Evolutionary conservation across 2,113 vertebrate genomes (phyloP).

Genomic region (Pagrus major): DNA sequence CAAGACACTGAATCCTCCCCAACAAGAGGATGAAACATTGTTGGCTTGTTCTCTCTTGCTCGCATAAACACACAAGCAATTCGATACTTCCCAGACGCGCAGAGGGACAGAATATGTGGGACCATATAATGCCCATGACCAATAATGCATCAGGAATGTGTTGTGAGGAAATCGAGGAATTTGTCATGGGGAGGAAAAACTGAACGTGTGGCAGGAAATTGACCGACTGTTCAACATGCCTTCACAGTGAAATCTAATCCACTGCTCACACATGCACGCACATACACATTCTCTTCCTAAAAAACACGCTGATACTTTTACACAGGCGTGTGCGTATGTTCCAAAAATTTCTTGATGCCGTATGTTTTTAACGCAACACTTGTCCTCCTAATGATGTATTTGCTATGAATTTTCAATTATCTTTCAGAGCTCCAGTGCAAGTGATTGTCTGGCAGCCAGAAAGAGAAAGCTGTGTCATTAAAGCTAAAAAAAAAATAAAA

Average conservation of each 20-base stretch:
- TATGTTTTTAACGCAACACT: background rate
- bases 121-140: slow-evolving; percentile 76
- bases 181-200: slow-evolving; percentile 75
- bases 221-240: slow-evolving; percentile 70
- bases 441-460: background rate
- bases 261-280: slow-evolving; percentile 6
- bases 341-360: background rate
- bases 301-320: background rate
- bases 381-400: background rate
- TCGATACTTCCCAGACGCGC: slow-evolving; percentile 59
- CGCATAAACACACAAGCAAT: slow-evolving; percentile 44
- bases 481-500: background rate
- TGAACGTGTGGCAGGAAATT: slow-evolving; percentile 72
- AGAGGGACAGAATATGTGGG: slow-evolving; percentile 51
- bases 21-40: slow-evolving; percentile 23
- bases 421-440: background rate
- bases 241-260: slow-evolving; percentile 65
- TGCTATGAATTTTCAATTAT: background rate
- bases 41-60: slow-evolving; percentile 5
- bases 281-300: slow-evolving; percentile 2
- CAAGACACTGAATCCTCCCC: slow-evolving; percentile 21
- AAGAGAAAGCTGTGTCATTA: background rate
- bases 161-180: slow-evolving; percentile 80
- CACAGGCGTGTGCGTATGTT: background rate
- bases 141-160: slow-evolving; percentile 80